Conservation (phyloP, 2,113 vertebrate genomes). For the Ctenodactylus gundi region DNA sequence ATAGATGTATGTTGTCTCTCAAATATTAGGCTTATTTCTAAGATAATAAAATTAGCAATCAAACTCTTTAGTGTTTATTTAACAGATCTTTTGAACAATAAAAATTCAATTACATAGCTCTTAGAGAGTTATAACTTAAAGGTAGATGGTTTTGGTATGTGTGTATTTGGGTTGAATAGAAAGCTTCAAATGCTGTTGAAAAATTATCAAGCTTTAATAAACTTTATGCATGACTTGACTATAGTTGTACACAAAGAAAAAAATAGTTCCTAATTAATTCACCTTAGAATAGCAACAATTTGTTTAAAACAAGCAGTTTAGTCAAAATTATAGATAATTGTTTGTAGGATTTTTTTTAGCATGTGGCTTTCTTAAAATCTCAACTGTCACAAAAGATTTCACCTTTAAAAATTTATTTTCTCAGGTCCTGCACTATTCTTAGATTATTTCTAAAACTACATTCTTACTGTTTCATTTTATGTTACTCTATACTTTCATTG, state of each 20-base stretch:
- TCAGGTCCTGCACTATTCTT: neutral
- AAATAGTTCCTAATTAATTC: slow-evolving; percentile 80
- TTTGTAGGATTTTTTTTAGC: slow-evolving; percentile 63
- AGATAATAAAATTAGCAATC: slow-evolving; percentile 31
- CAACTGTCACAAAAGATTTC: slow-evolving; percentile 36
- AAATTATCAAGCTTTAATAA: slow-evolving; percentile 70
- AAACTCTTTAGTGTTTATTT: slow-evolving; percentile 43
- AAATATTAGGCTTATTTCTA: neutral
- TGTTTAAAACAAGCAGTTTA: slow-evolving; percentile 71
- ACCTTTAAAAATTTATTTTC: neutral
- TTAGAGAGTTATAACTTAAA: slow-evolving; percentile 46
- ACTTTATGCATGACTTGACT: slow-evolving; percentile 70
- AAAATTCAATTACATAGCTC: slow-evolving; percentile 33
- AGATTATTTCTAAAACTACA: neutral
- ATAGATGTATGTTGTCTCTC: neutral
- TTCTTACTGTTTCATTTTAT: slow-evolving; percentile 29
- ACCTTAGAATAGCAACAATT: slow-evolving; percentile 74
- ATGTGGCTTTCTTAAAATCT: slow-evolving; percentile 70
- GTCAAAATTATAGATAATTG: slow-evolving; percentile 68
- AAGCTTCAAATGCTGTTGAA: slow-evolving; percentile 18
- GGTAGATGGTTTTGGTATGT: slow-evolving; percentile 62
- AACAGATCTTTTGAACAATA: neutral
- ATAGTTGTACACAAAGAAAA: slow-evolving; percentile 65
- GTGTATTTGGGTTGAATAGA: slow-evolving; percentile 44
- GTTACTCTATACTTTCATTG: slow-evolving; percentile 1